Evolutionary conservation across 2,888 invertebrate genomes (phyloP).

Genomic region (Muschampia plurimacula): DNA sequence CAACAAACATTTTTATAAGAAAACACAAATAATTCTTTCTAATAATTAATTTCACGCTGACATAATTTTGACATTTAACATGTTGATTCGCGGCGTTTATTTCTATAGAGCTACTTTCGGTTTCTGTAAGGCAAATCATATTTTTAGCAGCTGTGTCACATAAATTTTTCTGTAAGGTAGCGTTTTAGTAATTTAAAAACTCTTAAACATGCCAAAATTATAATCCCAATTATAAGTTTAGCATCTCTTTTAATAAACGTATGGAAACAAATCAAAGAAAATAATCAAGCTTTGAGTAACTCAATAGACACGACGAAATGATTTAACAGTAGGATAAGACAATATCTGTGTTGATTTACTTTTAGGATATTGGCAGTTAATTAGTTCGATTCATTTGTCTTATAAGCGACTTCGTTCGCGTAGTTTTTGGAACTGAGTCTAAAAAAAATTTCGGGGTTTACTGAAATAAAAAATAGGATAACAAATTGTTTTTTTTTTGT

Average conservation of each 20-base stretch:
- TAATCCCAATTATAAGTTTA: too few relatives aligned
- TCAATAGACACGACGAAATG: neutral
- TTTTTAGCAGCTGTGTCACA: too few relatives aligned
- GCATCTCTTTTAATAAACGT: neutral
- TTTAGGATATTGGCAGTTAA: neutral
- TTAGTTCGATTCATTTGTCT: too few relatives aligned
- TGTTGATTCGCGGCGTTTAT: neutral
- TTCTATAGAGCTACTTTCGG: neutral
- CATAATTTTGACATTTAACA: neutral
- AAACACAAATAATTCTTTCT: neutral
- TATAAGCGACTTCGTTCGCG: too few relatives aligned
- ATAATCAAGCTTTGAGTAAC: neutral
- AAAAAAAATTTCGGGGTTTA: too few relatives aligned
- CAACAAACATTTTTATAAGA: constrained; percentile 18
- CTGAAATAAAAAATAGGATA: too few relatives aligned
- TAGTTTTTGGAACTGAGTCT: too few relatives aligned
- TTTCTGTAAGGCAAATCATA: too few relatives aligned
- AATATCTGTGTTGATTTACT: neutral
- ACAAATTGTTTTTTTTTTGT: too few relatives aligned
- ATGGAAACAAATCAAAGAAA: neutral
- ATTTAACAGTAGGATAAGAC: too few relatives aligned
- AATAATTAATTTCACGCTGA: constrained; percentile 11
- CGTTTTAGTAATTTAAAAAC: too few relatives aligned
- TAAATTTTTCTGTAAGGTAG: neutral
- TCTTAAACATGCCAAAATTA: too few relatives aligned